These are phyloP conservation scores for Luehdorfia chinensis DNA, from an alignment of 1,140 invertebrate genomes.

Conservation along the genomic window DNA sequence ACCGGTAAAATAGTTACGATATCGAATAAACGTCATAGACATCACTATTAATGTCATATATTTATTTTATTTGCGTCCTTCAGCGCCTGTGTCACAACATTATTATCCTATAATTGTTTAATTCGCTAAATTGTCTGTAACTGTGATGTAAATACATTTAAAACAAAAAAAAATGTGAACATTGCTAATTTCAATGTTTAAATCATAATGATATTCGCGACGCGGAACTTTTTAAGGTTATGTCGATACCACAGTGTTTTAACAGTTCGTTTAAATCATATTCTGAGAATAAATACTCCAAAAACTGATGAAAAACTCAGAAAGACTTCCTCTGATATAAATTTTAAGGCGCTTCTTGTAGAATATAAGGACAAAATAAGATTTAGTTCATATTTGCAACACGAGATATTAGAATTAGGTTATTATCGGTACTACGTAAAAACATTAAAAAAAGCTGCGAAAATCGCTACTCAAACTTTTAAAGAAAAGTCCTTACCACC, in stretches of 20 bases:
- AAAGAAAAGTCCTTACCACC: conserved; percentile 42
- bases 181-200: background rate
- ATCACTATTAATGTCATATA: conserved; percentile 13
- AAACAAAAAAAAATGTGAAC: conserved; percentile 4
- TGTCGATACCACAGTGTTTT: conserved; percentile 32
- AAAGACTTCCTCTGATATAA: conserved; percentile 26
- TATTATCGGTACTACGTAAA: conserved; percentile 65
- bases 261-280: conserved; percentile 35
- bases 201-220: conserved; percentile 30
- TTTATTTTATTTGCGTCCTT: background rate
- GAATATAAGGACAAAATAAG: conserved; percentile 49
- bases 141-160: background rate
- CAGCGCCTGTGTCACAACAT: background rate
- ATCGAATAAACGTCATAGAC: background rate
- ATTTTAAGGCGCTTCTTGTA: conserved; percentile 40
- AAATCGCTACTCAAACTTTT: conserved; percentile 28
- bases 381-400: conserved; percentile 61
- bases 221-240: conserved; percentile 42
- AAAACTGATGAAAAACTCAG: conserved; percentile 19
- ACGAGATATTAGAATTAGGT: conserved; percentile 57
- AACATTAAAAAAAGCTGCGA: conserved; percentile 49
- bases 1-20: conserved; percentile 7
- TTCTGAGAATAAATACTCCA: conserved; percentile 20
- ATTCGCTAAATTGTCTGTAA: background rate
- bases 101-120: background rate